phyloP scores from a whole-genome alignment of 2,888 invertebrate genomes.

The Mycalesis mineus region DNA sequence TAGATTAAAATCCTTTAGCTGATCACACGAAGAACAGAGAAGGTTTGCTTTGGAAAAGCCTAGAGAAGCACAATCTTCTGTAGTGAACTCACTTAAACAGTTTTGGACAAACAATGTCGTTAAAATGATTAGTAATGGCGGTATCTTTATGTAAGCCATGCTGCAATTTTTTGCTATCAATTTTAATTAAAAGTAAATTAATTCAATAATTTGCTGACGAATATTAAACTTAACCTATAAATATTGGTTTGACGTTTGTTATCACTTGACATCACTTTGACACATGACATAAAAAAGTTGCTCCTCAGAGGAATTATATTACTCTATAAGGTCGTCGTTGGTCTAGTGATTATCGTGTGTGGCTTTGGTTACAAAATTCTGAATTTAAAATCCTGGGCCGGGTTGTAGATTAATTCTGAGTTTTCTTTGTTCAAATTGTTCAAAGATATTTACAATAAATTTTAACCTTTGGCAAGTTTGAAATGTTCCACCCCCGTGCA shows the following conservation, averaged over 20 bases:
- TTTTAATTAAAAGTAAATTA: not conserved
- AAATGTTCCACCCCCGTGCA: too few relatives aligned
- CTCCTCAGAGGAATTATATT: too few relatives aligned
- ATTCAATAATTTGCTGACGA: not conserved
- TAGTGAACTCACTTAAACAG: slow-evolving; percentile 78
- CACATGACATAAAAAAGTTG: not conserved
- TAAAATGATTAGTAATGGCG: slow-evolving; percentile 19
- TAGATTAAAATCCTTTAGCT: slow-evolving; percentile 86
- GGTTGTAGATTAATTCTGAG: too few relatives aligned
- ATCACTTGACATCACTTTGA: not conserved
- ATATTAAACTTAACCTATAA: too few relatives aligned
- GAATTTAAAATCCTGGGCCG: too few relatives aligned
- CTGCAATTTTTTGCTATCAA: not conserved
- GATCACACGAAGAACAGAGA: slow-evolving; percentile 92
- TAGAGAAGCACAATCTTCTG: slow-evolving; percentile 89
- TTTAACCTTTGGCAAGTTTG: too few relatives aligned
- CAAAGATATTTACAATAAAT: too few relatives aligned
- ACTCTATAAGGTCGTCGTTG: too few relatives aligned
- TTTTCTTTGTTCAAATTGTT: too few relatives aligned
- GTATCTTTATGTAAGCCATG: slow-evolving; percentile 7
- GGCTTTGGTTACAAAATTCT: too few relatives aligned
- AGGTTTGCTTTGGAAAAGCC: slow-evolving; percentile 93
- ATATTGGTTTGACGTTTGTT: not conserved
- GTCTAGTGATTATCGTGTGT: too few relatives aligned
- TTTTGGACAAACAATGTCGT: slow-evolving; percentile 19